A percentile compares a stretch with the other conserved stretches of the same genome.
Evolutionary conservation across 2,888 invertebrate genomes (phyloP).

Genomic region (Sicus ferrugineus): DNA sequence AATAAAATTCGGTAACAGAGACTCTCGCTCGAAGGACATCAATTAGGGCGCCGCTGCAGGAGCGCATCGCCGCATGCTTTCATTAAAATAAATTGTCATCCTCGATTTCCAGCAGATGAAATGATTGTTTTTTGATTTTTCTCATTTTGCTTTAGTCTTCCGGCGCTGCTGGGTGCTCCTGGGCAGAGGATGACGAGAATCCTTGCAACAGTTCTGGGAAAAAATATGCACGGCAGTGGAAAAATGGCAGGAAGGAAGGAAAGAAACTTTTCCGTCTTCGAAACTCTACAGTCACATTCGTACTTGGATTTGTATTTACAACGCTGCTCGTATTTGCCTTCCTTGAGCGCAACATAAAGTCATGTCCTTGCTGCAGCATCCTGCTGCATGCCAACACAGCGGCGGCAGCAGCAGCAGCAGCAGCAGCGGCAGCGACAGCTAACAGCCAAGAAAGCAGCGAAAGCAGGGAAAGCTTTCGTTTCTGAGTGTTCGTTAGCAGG

Average conservation of each 20-base stretch:
- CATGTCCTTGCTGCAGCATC: not conserved
- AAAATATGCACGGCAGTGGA: not conserved
- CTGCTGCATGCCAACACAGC: not conserved
- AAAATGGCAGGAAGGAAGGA: no score
- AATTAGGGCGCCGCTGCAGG: constrained; percentile 22
- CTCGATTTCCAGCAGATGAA: constrained; percentile 25
- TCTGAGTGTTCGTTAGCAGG: constrained; percentile 12
- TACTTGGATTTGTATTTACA: constrained; percentile 8
- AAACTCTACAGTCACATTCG: not conserved
- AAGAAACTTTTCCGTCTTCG: constrained; percentile 11
- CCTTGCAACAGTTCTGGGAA: not conserved
- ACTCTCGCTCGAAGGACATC: constrained; percentile 24
- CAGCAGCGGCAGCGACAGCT: not conserved
- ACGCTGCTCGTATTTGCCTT: not conserved
- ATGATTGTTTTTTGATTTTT: constrained; percentile 23
- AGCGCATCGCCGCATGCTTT: constrained; percentile 24
- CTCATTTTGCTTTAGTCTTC: constrained; percentile 22
- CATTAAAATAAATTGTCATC: constrained; percentile 29
- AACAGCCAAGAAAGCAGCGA: constrained; percentile 5
- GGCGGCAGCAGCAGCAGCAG: not conserved
- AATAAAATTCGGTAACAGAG: constrained; percentile 28
- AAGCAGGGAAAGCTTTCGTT: constrained; percentile 11
- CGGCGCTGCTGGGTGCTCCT: not conserved
- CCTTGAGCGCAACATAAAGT: not conserved
- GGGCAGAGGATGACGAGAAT: not conserved